Conservation (phyloP, 2,113 vertebrate species). For the Alligator sinensis region DNA sequence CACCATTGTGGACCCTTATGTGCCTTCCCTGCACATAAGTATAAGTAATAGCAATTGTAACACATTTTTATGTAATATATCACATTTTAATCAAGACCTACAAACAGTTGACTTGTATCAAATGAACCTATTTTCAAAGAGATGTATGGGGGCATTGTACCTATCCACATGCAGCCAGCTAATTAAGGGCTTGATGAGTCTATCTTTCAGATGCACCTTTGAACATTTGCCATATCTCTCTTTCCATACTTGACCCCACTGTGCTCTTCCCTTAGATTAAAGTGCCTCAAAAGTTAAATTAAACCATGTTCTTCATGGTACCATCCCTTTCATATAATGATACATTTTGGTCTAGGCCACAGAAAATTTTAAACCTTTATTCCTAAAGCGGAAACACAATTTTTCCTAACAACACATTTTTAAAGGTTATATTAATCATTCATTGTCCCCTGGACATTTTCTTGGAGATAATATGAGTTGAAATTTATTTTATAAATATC, state of each 20-base stretch:
- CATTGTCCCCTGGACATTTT: neutral
- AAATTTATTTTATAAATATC: neutral
- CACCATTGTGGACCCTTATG: neutral
- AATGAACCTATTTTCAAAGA: neutral
- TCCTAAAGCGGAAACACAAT: conserved; percentile 16
- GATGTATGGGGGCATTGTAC: neutral
- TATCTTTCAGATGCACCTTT: conserved; percentile 29
- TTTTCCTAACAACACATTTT: conserved; percentile 1
- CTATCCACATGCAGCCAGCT: neutral
- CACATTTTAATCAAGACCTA: neutral
- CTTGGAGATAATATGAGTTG: conserved; percentile 24
- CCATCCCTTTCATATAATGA: conserved; percentile 21
- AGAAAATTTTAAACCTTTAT: neutral
- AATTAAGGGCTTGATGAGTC: conserved; percentile 7
- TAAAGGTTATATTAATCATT: conserved; percentile 1
- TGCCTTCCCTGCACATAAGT: neutral
- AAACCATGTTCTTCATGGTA: neutral
- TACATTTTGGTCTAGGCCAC: neutral
- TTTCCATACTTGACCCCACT: conserved; percentile 33
- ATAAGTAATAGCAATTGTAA: neutral
- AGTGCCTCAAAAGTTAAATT: conserved; percentile 31
- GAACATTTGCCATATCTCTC: conserved; percentile 46
- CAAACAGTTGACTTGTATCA: neutral
- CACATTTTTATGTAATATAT: neutral
- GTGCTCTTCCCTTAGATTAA: conserved; percentile 21